Evolutionary conservation across 2,888 invertebrate genomes (phyloP), one percentile per base, ranked within the genome.

Genomic region (Leptothorax acervorum): DNA sequence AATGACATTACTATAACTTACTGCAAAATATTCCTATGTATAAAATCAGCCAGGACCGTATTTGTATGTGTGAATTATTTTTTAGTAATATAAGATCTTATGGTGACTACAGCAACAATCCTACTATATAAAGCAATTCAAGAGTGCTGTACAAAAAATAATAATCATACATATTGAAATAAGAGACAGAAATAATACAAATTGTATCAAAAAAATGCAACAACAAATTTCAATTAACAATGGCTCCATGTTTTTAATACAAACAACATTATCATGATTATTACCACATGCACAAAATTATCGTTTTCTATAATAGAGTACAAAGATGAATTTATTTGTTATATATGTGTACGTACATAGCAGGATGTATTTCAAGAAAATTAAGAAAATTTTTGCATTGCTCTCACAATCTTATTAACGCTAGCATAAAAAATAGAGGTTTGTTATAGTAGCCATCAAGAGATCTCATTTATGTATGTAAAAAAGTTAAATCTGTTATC

Each of bases 291-390:
- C 45, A 15, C 2, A 23, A 23, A n/a, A 28, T 45, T 51, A 11
- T 23, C 51, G 23, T 68, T 63, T 42, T 42, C 6, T 12, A 82
- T 4, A 8, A 66, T 15, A 66, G 66, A 66, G n/a, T 39, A 65
- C 18, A 66, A 66, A 15, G 39, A 15, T 3, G 15, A 66, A 45
- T 1, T 45, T 39, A 66, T 45, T 42, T 28, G 0, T 39, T 23
- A 23, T 23, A 23, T 23, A 23, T 23, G 0, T 23, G 0, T 23
- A 23, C 23, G 0, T 66, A 66, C 15, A 23, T 66, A 66, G 28
- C 66, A 45, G 66, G 15, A 45, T 66, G n/a, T 4, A 8, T 66
- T 48, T 2, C 28, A 66, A 66, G 45, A 66, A 66, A 28, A 28
- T 8, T 45, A 12, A 65, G 5, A 5, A 65, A 65, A 65, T n/a